phyloP scores from a whole-genome alignment of 1,140 invertebrate species.

The Sycophaga agraensis region DNA sequence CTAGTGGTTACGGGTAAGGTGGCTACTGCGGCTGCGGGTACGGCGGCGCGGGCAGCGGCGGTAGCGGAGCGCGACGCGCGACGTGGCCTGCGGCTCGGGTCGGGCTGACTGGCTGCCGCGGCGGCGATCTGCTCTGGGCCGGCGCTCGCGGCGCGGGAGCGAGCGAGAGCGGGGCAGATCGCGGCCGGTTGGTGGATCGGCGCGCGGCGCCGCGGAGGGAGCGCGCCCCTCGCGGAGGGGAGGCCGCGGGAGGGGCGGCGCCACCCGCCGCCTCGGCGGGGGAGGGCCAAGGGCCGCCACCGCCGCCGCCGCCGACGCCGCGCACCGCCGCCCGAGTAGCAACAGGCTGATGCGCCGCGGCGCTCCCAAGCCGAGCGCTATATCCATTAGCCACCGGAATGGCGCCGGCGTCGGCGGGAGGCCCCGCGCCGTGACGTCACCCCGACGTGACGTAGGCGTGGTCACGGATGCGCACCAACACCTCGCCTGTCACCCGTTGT shows the following conservation, averaged over 20 bases:
- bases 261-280: too few relatives aligned
- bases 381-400: constrained; percentile 10
- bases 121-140: constrained; percentile 22
- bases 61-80: constrained; percentile 10
- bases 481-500: constrained; percentile 56
- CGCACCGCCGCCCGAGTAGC: too few relatives aligned
- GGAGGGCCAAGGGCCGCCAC: too few relatives aligned
- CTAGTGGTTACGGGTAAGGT: too few relatives aligned
- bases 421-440: constrained; percentile 47
- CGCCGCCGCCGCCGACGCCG: too few relatives aligned
- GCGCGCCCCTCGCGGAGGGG: not conserved
- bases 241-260: not conserved
- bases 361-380: not conserved
- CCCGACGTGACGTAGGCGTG: constrained; percentile 54
- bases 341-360: constrained; percentile 29
- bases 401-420: not conserved
- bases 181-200: constrained; percentile 3
- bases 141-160: not conserved
- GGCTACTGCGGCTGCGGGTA: too few relatives aligned
- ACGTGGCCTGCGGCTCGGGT: constrained; percentile 8
- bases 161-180: not conserved
- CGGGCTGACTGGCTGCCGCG: constrained; percentile 29
- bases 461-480: constrained; percentile 57
- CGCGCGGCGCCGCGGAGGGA: constrained; percentile 10
- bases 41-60: not conserved